Conservation (phyloP, 2,888 invertebrate genomes). For the Aproaerema taeniolella region DNA sequence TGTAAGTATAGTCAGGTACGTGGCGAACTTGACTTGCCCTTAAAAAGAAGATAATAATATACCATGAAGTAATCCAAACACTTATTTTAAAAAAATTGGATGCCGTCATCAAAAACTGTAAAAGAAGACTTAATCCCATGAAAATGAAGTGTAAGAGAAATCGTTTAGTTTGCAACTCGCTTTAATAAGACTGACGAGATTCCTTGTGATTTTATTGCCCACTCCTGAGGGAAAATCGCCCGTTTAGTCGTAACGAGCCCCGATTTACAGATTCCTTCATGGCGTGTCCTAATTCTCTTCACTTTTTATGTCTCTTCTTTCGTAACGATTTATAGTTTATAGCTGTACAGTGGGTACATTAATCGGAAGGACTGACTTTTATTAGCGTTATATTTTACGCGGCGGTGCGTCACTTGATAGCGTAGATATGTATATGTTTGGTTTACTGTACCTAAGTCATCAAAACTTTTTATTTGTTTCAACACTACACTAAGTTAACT, state of each 20-base stretch:
- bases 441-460: neutral
- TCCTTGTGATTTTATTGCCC: conserved; percentile 52
- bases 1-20: no score
- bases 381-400: neutral
- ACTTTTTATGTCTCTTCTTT: conserved; percentile 32
- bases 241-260: conserved; percentile 49
- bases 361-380: neutral
- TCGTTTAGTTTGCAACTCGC: conserved; percentile 13
- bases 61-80: no score
- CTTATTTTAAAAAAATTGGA: no score
- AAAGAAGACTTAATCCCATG: no score
- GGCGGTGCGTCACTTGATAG: no score
- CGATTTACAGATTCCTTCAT: conserved; percentile 52
- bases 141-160: no score
- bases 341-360: neutral
- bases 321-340: neutral
- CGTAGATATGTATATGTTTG: no score
- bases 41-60: no score
- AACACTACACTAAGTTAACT: no score
- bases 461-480: no score
- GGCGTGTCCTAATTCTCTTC: conserved; percentile 45
- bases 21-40: no score
- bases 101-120: no score
- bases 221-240: conserved; percentile 49
- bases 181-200: conserved; percentile 54